These are phyloP conservation scores for Liolophura sinensis DNA, from an alignment of 1,140 invertebrate genomes.

Conservation along the genomic window DNA sequence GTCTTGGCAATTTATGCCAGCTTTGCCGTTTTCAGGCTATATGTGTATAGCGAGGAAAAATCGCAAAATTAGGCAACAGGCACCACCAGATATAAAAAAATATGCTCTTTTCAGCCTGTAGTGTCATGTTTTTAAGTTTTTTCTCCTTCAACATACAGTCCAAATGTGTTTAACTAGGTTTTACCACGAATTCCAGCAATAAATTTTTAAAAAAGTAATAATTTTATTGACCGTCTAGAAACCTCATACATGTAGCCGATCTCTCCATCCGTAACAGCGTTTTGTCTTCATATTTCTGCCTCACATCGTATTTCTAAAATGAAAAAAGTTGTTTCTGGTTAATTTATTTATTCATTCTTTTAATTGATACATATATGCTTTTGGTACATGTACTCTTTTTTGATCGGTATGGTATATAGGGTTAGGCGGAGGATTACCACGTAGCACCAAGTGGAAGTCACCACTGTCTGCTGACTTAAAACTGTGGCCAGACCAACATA, in stretches of 20 bases:
- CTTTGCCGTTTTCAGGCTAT: too few species aligned
- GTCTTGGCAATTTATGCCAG: too few species aligned
- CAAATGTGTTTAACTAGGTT: neutral
- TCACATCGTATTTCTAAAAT: constrained; percentile 81
- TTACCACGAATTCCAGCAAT: neutral
- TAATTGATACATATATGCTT: too few species aligned
- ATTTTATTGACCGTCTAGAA: neutral
- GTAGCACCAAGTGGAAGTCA: constrained; percentile 2
- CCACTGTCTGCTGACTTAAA: neutral
- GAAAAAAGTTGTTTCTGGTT: constrained; percentile 3
- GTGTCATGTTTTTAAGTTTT: too few species aligned
- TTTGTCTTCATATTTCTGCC: constrained; percentile 69
- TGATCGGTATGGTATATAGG: too few species aligned
- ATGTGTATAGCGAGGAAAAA: too few species aligned
- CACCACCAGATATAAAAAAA: too few species aligned
- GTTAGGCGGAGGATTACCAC: neutral
- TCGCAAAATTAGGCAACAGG: too few species aligned
- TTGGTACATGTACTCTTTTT: too few species aligned
- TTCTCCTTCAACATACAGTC: too few species aligned
- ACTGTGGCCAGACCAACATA: too few species aligned
- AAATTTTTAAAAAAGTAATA: neutral
- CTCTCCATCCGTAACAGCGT: constrained; percentile 88
- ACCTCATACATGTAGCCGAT: constrained; percentile 78
- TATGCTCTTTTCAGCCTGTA: too few species aligned
- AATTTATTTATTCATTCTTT: neutral